Evolutionary conservation across 1,140 invertebrate species (phyloP), one percentile per base, ranked within the genome.

Genomic region (Delia radicum): DNA sequence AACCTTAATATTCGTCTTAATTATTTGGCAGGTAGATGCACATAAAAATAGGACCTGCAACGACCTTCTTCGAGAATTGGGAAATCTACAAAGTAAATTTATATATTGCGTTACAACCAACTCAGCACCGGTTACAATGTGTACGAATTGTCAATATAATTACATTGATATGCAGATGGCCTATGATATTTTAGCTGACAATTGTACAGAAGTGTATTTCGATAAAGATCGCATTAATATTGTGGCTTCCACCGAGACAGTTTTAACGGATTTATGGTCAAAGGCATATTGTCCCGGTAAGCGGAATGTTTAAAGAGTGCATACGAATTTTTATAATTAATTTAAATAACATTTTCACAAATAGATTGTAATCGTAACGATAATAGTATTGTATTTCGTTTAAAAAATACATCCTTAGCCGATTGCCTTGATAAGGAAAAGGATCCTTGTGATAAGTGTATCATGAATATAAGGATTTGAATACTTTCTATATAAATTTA

Each of bases 161-260:
- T 78, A 77, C 42, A 21, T 21, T 21, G 0, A 79, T 73, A 18
- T 55, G 0, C 24, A 21, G 8, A 4, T 7, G 3, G 21, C n/a
- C 5, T 55, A 55, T 55, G 48, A 55, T 55, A 1, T 24, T 0
- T 7, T 55, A 18, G 2, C n/a, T 7, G 26, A 42, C 0, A 85
- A 79, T 61, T 85, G 83, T 31, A 79, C 81, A 2, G 74, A 78
- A 3, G 26, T 15, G 0, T 85, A 79, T n/a, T 78, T 78, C 8
- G 78, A 85, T 33, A 78, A 78, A 2, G 83, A 85, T 79, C 80
- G 83, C 21, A 77, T 85, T 12, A 85, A 84, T 33, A 75, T 85
- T 1, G 78, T 85, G 10, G 31, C 75, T 5, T 81, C 79, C 8
- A 83, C 79, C 0, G 78, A 85, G 48, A 74, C 73, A 1, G 42